Evolutionary conservation across 2,113 vertebrate genomes (phyloP), one percentile per base, ranked within the genome.

Genomic region (Anolis carolinensis): DNA sequence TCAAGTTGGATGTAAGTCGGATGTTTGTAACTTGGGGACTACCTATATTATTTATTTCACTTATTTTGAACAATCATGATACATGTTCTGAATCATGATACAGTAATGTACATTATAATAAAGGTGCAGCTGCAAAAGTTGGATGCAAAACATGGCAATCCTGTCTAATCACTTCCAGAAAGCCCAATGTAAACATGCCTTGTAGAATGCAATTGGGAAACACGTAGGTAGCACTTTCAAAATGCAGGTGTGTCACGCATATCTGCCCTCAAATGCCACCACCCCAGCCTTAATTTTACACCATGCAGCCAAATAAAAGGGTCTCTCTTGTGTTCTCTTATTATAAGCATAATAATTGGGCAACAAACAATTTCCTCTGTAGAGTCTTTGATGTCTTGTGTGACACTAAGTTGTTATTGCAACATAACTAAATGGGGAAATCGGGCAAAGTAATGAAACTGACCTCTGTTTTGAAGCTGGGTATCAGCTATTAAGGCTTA

Each of bases 401-500:
- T 78, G 65, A 83, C 20, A 30, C 36, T 50, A 13, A 82, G 0
- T 83, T 71, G 65, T 81, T 78, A 82, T 74, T 70, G 73, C 10
- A 14, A 36, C 0, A 0, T 73, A 65, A 3, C 0, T 79, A 67
- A 79, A 63, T 79, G 74, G 76, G 62, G 79, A 23, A 36, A 59
- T 84, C 87, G 32, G 71, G 90, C 76, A 34, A 39, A 82, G 65
- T 76, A 88, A 87, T 70, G 86, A 67, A 82, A 0, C 0, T 88
- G 90, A 88, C 63, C 83, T 89, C 67, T 89, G 63, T 84, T 92
- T 85, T 88, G 74, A 75, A 84, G 70, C 48, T 71, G 77, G 20
- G 14, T 65, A 62, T 11, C 3, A 85, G 55, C 55, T 59, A 0
- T 83, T 83, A 25, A 14, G 11, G 80, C 18, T 7, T 14, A 59